A percentile compares a stretch with the other conserved stretches of the same genome.
Conservation (phyloP, 2,888 invertebrate genomes). For the Saturnia pavonia region DNA sequence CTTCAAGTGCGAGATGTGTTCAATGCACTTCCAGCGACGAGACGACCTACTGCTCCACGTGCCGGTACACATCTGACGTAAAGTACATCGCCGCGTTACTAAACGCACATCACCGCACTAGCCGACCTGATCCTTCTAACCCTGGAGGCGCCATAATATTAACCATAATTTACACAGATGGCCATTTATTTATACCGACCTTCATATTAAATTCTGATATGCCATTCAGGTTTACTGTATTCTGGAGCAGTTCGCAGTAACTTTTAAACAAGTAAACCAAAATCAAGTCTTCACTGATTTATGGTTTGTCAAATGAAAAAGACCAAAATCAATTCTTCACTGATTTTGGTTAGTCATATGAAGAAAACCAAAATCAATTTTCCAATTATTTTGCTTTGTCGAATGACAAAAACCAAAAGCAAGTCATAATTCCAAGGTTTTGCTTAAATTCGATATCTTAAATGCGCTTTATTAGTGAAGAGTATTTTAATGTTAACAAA, state of each 20-base stretch:
- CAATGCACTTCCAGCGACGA: constrained; percentile 87
- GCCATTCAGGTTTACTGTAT: too few species aligned
- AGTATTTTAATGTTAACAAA: background rate
- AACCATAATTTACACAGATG: background rate
- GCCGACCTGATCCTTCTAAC: constrained; percentile 83
- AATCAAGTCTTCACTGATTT: background rate
- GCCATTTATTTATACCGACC: too few species aligned
- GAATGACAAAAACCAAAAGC: too few species aligned
- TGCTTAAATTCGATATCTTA: background rate
- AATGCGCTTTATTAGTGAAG: background rate
- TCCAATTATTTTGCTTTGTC: too few species aligned
- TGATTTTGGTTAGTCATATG: background rate
- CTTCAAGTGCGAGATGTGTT: constrained; percentile 92
- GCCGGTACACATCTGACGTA: constrained; percentile 89
- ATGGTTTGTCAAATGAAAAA: background rate
- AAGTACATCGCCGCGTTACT: background rate
- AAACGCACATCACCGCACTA: constrained; percentile 74
- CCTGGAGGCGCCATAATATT: background rate
- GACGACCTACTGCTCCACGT: constrained; percentile 88
- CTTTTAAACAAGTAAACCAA: background rate
- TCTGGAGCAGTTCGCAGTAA: background rate
- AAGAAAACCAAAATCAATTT: background rate
- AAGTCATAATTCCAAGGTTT: too few species aligned
- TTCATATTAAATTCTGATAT: too few species aligned
- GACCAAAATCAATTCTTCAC: background rate